phyloP scores from a whole-genome alignment of 2,888 invertebrate species.

The Drosophila neonasuta region DNA sequence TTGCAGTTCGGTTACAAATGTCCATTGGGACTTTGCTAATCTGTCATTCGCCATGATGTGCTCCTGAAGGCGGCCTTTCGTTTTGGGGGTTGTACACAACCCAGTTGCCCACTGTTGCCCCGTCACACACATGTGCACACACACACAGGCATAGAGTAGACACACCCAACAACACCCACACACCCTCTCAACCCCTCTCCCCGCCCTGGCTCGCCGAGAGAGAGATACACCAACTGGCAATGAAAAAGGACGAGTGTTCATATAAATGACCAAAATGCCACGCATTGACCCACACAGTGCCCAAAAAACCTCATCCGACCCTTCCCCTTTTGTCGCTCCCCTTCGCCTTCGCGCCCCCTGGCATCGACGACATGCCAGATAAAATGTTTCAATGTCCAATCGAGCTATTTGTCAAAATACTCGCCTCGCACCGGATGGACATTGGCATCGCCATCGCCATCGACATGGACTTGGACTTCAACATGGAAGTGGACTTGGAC shows the following conservation, averaged over 20 bases:
- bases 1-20: constrained; percentile 76
- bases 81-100: constrained; percentile 42
- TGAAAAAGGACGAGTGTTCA: constrained; percentile 78
- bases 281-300: constrained; percentile 73
- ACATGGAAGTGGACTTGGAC: constrained; percentile 37
- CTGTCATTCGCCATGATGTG: constrained; percentile 79
- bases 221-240: constrained; percentile 60
- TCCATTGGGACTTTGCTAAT: constrained; percentile 79
- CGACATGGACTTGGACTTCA: not conserved
- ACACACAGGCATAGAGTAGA: constrained; percentile 17
- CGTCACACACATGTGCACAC: constrained; percentile 55
- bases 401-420: constrained; percentile 80
- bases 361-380: constrained; percentile 78
- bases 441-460: constrained; percentile 39
- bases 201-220: constrained; percentile 9
- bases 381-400: constrained; percentile 81
- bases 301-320: constrained; percentile 35
- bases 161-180: constrained; percentile 26
- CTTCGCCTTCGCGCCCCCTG: constrained; percentile 41
- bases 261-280: constrained; percentile 80
- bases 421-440: constrained; percentile 60
- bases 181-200: constrained; percentile 17
- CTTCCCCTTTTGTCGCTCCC: not conserved
- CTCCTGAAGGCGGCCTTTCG: constrained; percentile 73
- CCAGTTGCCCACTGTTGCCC: constrained; percentile 22